Conservation (phyloP, 2,113 vertebrate genomes). For the Ovibos moschatus region DNA sequence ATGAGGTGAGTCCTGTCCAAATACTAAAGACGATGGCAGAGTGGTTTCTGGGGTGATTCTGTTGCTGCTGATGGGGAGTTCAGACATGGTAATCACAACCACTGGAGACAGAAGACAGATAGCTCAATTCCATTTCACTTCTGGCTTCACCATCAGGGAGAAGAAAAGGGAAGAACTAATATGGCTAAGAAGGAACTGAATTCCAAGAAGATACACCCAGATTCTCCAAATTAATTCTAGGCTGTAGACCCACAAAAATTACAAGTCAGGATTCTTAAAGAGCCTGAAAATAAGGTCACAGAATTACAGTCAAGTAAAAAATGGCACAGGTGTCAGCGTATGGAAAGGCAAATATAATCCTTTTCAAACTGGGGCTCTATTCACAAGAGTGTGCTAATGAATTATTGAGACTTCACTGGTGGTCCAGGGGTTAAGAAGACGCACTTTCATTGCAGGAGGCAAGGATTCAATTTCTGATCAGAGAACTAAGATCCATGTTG, state of each 20-base stretch:
- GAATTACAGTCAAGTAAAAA: not conserved
- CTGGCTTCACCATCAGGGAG: not conserved
- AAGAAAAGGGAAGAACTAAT: not conserved
- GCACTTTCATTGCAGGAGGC: not conserved
- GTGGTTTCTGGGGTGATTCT: not conserved
- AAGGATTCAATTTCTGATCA: not conserved
- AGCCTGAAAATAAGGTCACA: not conserved
- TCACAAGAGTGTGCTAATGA: not conserved
- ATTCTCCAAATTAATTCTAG: not conserved
- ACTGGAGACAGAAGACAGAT: not conserved
- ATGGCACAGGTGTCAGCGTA: not conserved
- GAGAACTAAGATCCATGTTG: not conserved
- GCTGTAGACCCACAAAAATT: not conserved
- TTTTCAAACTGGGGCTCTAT: not conserved
- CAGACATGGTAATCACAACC: not conserved
- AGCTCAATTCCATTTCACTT: not conserved
- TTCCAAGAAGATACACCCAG: not conserved
- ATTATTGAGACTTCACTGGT: not conserved
- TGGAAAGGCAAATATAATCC: not conserved
- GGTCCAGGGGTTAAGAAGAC: not conserved
- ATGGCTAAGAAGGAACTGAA: not conserved
- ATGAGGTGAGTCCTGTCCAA: not conserved
- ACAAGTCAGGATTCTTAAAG: not conserved
- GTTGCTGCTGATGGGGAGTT: not conserved
- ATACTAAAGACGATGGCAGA: not conserved